Evolutionary conservation across 2,797 vertebrate genomes (phyloP), one percentile per base, ranked within the genome.

Genomic region (Scolopax rusticola): DNA sequence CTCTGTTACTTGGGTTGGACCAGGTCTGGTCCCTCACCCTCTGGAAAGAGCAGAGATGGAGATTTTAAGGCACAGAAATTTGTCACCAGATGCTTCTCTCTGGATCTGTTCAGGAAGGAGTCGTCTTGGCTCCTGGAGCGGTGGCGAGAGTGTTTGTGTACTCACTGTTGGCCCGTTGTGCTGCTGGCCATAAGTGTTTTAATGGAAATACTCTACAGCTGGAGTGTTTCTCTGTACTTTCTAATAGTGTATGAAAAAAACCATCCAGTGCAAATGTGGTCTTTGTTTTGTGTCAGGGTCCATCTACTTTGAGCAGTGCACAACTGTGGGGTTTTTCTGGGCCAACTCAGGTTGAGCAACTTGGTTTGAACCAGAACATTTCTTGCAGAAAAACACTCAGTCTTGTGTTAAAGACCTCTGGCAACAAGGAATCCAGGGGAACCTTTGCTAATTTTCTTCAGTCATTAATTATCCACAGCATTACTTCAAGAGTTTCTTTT

Each of bases 191-290:
- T 1, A 14, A 8, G 7, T 7, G 6, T 40, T 48, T 59, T 3
- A 27, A 12, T 36, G 25, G 70, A 28, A 56, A 28, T n/a, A 3
- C 11, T 11, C 6, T 11, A 1, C 5, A 3, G 15, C 24, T 33
- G 38, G 7, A 15, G 13, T 0, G 19, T 43, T 76, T 50, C 21
- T 30, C 15, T 25, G 7, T 17, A 0, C 15, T 64, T 48, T 47
- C 13, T 15, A n/a, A 25, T 1, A 36, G 15, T 0, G 2, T 6
- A 6, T 74, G 32, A 17, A 28, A 30, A 30, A 30, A 33, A 1
- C 1, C 1, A 23, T 8, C 0, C 0, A 24, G 4, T 7, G 16
- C 25, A 20, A 12, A 27, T 38, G 6, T 24, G 23, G 0, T 0
- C 7, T 65, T 51, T 28, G 7, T 20, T 51, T 61, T 17, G 21